phyloP scores from a whole-genome alignment of 2,113 vertebrate genomes.

The Falco punctatus region DNA sequence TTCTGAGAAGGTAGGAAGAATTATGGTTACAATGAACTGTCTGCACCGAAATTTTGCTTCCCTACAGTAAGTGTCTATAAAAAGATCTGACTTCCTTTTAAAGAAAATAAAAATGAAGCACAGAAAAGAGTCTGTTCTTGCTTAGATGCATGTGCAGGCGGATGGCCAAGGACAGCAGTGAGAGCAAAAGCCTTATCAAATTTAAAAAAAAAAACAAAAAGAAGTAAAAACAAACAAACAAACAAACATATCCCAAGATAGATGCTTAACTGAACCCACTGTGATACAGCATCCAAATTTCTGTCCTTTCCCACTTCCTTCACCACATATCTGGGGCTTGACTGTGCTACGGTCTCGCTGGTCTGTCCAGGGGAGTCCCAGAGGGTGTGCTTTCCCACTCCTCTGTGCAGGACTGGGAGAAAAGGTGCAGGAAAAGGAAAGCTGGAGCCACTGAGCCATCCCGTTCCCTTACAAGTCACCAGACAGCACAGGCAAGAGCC shows the following conservation, averaged over 20 bases:
- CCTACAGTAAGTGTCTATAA: neutral
- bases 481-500: neutral
- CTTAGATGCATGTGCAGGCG: neutral
- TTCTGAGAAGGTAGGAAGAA: neutral
- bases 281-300: neutral
- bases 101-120: slow-evolving; percentile 10
- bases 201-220: neutral
- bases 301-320: slow-evolving; percentile 4
- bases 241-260: slow-evolving; percentile 4
- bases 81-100: neutral
- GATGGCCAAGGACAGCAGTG: neutral
- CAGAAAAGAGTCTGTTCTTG: neutral
- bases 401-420: neutral
- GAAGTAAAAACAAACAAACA: neutral
- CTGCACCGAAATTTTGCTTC: neutral
- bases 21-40: neutral
- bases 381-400: neutral
- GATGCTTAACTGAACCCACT: neutral
- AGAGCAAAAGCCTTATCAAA: slow-evolving; percentile 7
- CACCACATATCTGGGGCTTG: neutral
- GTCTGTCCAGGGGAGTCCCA: neutral
- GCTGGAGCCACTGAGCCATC: neutral
- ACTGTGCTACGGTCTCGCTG: neutral
- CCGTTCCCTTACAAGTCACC: neutral
- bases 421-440: neutral